Conservation (phyloP, 2,888 invertebrate species). For the Napeogenes sylphis region DNA sequence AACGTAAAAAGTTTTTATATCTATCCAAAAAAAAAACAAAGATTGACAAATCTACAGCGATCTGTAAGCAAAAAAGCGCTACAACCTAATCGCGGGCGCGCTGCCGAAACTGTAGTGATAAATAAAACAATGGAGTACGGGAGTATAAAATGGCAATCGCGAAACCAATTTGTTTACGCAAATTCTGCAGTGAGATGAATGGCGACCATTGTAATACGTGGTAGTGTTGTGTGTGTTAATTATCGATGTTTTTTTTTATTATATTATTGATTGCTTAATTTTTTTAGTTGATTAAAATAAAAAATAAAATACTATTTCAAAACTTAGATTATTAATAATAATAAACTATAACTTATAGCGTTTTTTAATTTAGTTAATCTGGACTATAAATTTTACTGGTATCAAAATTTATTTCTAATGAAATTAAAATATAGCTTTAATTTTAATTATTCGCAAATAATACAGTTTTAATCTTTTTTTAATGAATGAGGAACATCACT, state of each 20-base stretch:
- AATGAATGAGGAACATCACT: conserved; percentile 34
- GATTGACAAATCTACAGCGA: conserved; percentile 67
- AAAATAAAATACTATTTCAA: background rate
- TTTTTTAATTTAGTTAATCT: no score
- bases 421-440: no score
- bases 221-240: conserved; percentile 42
- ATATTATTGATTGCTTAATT: conserved; percentile 7
- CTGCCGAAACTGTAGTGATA: conserved; percentile 74
- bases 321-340: background rate
- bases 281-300: background rate
- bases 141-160: conserved; percentile 78
- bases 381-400: no score
- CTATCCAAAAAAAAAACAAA: conserved; percentile 37
- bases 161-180: conserved; percentile 79
- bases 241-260: conserved; percentile 14
- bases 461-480: conserved; percentile 8
- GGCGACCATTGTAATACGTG: conserved; percentile 74
- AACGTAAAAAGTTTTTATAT: conserved; percentile 1
- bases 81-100: conserved; percentile 72
- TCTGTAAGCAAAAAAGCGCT: conserved; percentile 72
- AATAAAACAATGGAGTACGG: conserved; percentile 77
- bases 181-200: conserved; percentile 78
- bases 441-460: background rate
- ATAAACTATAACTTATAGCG: no score
- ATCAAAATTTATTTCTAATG: no score